A percentile compares a stretch with the other conserved stretches of the same genome.
These are phyloP conservation scores for Polyodon spathula DNA, from an alignment of 2,113 vertebrate species.

Conservation along the genomic window DNA sequence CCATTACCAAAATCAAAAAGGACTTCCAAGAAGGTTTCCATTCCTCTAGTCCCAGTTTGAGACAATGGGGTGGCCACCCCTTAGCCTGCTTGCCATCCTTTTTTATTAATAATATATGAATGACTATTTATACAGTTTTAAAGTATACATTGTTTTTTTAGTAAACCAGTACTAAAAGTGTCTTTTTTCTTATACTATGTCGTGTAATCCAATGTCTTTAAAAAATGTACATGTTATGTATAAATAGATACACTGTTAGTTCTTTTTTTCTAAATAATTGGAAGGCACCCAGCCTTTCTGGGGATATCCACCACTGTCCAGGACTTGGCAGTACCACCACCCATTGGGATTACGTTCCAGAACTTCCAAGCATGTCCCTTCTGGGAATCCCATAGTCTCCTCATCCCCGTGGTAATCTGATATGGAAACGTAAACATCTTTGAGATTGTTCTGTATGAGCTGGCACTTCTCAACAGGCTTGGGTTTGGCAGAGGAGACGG, in stretches of 20 bases:
- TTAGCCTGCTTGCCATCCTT: conserved; percentile 17
- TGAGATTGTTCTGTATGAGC: conserved; percentile 92
- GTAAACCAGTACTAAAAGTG: conserved; percentile 56
- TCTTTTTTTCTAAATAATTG: conserved; percentile 97
- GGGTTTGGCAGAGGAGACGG: conserved; percentile 81
- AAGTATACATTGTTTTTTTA: conserved; percentile 34
- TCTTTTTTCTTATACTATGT: conserved; percentile 26
- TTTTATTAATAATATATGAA: conserved; percentile 22
- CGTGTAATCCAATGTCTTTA: conserved; percentile 29
- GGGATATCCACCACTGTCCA: conserved; percentile 78
- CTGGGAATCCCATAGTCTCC: conserved; percentile 90
- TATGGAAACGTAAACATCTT: conserved; percentile 88
- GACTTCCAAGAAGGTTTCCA: conserved; percentile 4
- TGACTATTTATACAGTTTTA: conserved; percentile 29
- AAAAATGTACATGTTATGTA: conserved; percentile 35
- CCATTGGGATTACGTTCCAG: conserved; percentile 94
- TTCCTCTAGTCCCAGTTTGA: conserved; percentile 6
- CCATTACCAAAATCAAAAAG: conserved; percentile 20
- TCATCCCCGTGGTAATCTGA: conserved; percentile 95
- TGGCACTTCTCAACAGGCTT: conserved; percentile 92
- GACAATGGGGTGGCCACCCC: conserved; percentile 19
- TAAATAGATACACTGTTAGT: conserved; percentile 57
- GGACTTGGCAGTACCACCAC: conserved; percentile 98
- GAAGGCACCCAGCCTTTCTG: conserved; percentile 98
- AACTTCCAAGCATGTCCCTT: conserved; percentile 92